These are phyloP conservation scores for Ditula angustiorana DNA, from an alignment of 2,888 invertebrate genomes.

Conservation along the genomic window DNA sequence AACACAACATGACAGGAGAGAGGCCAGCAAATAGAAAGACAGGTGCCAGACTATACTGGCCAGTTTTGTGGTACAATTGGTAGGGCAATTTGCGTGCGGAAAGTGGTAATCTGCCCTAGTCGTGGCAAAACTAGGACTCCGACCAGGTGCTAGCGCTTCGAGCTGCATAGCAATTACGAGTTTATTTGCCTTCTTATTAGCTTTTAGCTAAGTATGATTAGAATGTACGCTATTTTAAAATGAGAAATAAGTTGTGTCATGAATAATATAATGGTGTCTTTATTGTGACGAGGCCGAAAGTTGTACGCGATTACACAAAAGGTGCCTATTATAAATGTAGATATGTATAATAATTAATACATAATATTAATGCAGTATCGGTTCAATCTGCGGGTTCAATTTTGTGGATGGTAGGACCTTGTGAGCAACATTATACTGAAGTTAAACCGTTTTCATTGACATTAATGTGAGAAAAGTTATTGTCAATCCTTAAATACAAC, in stretches of 20 bases:
- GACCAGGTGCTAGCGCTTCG: conserved; percentile 28
- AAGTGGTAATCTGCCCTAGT: conserved; percentile 49
- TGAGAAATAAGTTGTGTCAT: not conserved
- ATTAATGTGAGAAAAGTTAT: no score
- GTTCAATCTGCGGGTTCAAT: no score
- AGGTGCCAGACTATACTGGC: conserved; percentile 51
- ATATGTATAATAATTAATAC: no score
- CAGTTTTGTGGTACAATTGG: conserved; percentile 47
- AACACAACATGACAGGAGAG: conserved; percentile 40
- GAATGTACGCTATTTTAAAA: conserved; percentile 1
- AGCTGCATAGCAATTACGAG: conserved; percentile 23
- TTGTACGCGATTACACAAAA: no score
- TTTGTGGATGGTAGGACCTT: no score
- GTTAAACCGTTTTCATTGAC: no score
- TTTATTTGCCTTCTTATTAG: conserved; percentile 32
- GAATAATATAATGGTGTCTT: not conserved
- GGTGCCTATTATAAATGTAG: no score
- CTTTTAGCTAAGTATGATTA: conserved; percentile 21
- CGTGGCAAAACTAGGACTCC: conserved; percentile 45
- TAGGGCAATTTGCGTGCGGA: conserved; percentile 54
- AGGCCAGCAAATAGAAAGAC: conserved; percentile 43
- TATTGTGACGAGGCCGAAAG: not conserved
- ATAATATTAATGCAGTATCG: no score
- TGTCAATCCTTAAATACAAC: no score
- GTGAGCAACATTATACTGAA: no score